Base-by-base conservation (phyloP, 2,888 invertebrate genomes). In the Geotrupes spiniger region DNA sequence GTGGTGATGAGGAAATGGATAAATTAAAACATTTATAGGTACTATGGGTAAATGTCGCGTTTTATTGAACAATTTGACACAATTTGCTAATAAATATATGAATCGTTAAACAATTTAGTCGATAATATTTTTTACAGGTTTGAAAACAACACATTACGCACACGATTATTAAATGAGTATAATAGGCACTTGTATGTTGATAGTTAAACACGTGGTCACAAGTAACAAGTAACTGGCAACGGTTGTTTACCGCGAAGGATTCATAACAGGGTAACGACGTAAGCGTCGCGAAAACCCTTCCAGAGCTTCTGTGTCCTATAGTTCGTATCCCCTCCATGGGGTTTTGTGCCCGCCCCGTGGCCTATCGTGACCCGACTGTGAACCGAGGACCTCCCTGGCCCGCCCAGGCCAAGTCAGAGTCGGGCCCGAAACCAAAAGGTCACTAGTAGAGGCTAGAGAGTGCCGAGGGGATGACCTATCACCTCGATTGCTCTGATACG, bases 401-500 rank as follows among this genome's bases (percentile, higher is more conserved):
- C 73, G 72, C 72, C 72, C 73, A 73, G 73, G 72, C 72, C 73
- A 73, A 71, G 70, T 70, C 68, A 66, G 73, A 72, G 73, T 72
- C 73, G 73, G 70, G 71, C 64, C 69, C 68, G 70, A 68, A 72
- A 70, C 70, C 71, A 68, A 73, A 73, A 73, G 73, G 73, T 73
- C 73, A 73, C 73, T 69, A 73, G 73, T 73, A 73, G 73, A 73
- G 73, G 72, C 73, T 72, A 72, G 73, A 73, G 72, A 70, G 72
- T 72, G 70, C 71, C 68, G 70, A 69, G 70, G 72, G 73, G 67
- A 72, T 72, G 73, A 73, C 73, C 73, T 73, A 73, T 73, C 73
- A 73, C 73, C 73, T 73, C 69, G 63, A 64, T 63, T 64, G 67
- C 61, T 63, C 62, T 58, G 62, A 62, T 64, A 64, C 65, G 65